Base-by-base conservation (phyloP, 2,888 invertebrate genomes). In the Apamea epomidion region DNA sequence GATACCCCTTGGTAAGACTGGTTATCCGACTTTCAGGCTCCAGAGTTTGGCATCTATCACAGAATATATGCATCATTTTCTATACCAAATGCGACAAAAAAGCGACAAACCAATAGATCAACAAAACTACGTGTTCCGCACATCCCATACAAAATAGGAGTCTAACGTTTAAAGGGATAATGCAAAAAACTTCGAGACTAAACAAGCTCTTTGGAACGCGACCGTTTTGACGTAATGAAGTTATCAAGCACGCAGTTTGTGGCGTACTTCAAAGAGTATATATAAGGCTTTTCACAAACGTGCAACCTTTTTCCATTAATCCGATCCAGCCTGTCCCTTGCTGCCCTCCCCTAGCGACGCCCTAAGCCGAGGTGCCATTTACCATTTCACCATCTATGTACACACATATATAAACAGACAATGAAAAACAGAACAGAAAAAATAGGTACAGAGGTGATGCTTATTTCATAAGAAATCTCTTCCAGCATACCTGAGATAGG, bases 181-280 rank as follows among this genome's bases (percentile, higher is more conserved):
- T 62, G 74, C 58, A 64, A 25, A 74, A 74, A 74, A 87, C 83
- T 80, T 85, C 6, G 12, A 32, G 45, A 64, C 48, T 68, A 80
- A 74, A 80, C 71, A 76, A 74, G 62, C 87, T 80, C 76, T 71
- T 60, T 14, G 60, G 58, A 58, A 79, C 70, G 73, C 71, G 64
- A 64, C 51, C 80, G 18, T 74, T 87, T 87, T 68, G 68, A 42
- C 54, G 54, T 82, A 82, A 88, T 77, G 58, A 88, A 86, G 88
- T 88, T 82, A 82, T 78, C 77, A 73, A 83, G 62, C 80, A 78
- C 79, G 72, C 88, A 83, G 71, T 76, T 67, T 32, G 76, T 16
- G 68, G 65, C 37, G n/a, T 58, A 74, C 74, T 18, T 37, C 75
- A 67, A 67, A 70, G 70, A 69, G 74, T 48, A 42, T 42, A 7